A percentile compares a stretch with the other conserved stretches of the same genome.
Conservation (phyloP, 2,888 invertebrate species). For the Melieria omissa region DNA sequence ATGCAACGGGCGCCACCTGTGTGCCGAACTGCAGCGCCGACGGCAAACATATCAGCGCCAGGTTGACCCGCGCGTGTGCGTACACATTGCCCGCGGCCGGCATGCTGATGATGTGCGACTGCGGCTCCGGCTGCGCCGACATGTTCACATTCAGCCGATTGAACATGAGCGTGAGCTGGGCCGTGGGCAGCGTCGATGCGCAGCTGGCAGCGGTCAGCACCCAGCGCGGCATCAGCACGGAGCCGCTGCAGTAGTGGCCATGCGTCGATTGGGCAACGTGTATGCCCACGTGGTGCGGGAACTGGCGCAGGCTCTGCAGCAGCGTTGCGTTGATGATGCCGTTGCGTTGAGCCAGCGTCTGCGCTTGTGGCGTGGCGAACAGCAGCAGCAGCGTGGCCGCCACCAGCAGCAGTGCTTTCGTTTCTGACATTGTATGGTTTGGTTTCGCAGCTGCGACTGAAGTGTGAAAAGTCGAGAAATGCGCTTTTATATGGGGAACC, state of each 20-base stretch:
- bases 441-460: no score
- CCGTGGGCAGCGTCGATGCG: constrained; percentile 17
- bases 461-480: no score
- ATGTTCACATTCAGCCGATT: constrained; percentile 38
- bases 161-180: constrained; percentile 35
- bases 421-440: no score
- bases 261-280: not conserved
- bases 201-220: constrained; percentile 41
- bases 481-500: no score
- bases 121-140: not conserved
- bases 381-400: no score
- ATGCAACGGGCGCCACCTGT: constrained; percentile 27
- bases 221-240: constrained; percentile 39
- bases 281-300: constrained; percentile 38
- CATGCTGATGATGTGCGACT: constrained; percentile 36
- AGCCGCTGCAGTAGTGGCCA: constrained; percentile 42
- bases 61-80: constrained; percentile 9
- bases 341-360: constrained; percentile 10
- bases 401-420: no score
- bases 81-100: constrained; percentile 22
- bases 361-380: not conserved
- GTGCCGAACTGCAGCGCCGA: constrained; percentile 34
- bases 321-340: constrained; percentile 31
- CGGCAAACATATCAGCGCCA: constrained; percentile 43
- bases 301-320: constrained; percentile 16